phyloP scores from a whole-genome alignment of 2,797 vertebrate species.

The Iguana delicatissima region DNA sequence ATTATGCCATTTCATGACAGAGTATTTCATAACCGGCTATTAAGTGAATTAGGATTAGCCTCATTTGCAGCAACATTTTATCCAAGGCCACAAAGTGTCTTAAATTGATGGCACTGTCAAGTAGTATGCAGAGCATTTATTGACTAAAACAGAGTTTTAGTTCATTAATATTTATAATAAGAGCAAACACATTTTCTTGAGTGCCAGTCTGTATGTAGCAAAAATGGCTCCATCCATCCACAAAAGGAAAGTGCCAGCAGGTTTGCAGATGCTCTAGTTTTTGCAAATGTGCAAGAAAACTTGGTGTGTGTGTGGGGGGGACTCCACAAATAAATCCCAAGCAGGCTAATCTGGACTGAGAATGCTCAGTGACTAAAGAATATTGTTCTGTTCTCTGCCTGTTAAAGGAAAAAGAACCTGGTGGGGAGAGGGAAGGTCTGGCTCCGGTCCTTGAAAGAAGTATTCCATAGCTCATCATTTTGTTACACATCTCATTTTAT shows the following conservation, averaged over 20 bases:
- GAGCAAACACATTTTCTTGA: neutral
- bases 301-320: neutral
- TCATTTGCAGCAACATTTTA: neutral
- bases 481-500: too few relatives aligned
- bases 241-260: neutral
- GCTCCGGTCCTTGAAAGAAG: neutral
- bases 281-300: too few relatives aligned
- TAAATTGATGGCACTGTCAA: neutral
- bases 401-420: too few relatives aligned
- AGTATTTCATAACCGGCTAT: neutral
- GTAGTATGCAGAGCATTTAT: neutral
- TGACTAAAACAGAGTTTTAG: neutral
- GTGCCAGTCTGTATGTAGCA: neutral
- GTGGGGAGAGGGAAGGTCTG: neutral
- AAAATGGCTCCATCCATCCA: neutral
- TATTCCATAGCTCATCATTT: neutral
- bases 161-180: neutral
- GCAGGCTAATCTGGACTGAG: neutral
- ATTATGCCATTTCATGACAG: neutral
- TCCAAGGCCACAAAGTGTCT: neutral
- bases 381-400: neutral
- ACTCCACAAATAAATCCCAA: neutral
- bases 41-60: slow-evolving; percentile 3
- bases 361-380: neutral
- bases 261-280: neutral